A percentile compares a stretch with the other conserved stretches of the same genome.
phyloP scores from a whole-genome alignment of 1,140 invertebrate species.

The Aphis gossypii region DNA sequence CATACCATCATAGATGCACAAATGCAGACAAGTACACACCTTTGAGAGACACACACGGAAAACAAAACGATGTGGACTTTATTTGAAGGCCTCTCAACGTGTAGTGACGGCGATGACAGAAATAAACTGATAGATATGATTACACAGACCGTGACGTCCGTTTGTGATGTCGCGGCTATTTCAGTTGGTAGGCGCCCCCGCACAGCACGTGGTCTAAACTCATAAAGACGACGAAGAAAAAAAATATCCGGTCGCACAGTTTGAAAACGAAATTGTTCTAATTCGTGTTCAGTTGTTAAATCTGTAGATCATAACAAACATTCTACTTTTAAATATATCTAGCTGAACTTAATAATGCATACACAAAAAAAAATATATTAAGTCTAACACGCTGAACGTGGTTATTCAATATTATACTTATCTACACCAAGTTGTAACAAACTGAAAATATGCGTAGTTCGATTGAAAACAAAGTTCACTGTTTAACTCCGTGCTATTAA shows the following conservation, averaged over 20 bases:
- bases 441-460: no score
- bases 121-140: constrained; percentile 56
- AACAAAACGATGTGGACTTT: constrained; percentile 27
- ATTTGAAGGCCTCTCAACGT: constrained; percentile 9
- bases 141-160: constrained; percentile 53
- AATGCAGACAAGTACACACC: background rate
- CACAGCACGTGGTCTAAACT: constrained; percentile 42
- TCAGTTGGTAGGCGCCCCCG: constrained; percentile 41
- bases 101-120: constrained; percentile 50
- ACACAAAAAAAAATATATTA: no score
- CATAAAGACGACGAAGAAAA: background rate
- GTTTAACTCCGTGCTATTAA: no score
- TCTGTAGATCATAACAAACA: background rate
- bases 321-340: no score
- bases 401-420: no score
- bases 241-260: background rate
- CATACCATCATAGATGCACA: background rate
- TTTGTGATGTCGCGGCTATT: constrained; percentile 55
- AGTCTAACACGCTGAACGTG: no score
- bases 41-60: background rate
- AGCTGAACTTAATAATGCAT: no score
- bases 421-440: no score
- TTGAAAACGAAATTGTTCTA: background rate
- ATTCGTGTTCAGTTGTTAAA: background rate
- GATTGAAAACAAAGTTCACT: no score